A percentile compares a stretch with the other conserved stretches of the same genome.
phyloP scores from a whole-genome alignment of 2,113 vertebrate species.

The Pleuronectes platessa region DNA sequence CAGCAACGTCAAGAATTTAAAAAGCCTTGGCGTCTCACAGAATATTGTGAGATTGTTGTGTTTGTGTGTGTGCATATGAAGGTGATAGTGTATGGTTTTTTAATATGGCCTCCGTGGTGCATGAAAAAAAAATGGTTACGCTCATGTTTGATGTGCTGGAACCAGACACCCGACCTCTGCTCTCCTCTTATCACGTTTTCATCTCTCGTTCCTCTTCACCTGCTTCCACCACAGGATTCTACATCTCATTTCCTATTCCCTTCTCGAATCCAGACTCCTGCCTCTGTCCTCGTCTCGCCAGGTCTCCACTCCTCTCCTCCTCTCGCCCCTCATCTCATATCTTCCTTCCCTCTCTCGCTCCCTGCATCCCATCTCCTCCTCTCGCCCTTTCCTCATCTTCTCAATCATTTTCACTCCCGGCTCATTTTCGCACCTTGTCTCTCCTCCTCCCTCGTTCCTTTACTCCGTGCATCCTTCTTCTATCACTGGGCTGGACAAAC shows the following conservation, averaged over 20 bases:
- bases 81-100: too few species aligned
- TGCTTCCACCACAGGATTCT: neutral
- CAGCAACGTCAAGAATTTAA: slow-evolving; percentile 28
- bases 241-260: neutral
- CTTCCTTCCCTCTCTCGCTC: neutral
- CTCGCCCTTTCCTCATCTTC: neutral
- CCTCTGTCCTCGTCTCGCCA: neutral
- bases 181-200: neutral
- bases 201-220: neutral
- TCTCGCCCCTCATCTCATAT: neutral
- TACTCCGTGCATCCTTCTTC: neutral
- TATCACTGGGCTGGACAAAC: neutral
- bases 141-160: too few species aligned
- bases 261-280: too few species aligned
- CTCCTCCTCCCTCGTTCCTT: neutral
- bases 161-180: neutral
- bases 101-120: too few species aligned
- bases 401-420: neutral
- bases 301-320: neutral
- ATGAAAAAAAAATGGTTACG: too few species aligned
- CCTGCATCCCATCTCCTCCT: neutral
- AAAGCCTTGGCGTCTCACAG: slow-evolving; percentile 7
- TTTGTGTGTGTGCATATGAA: too few species aligned
- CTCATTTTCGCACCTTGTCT: neutral
- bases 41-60: slow-evolving; percentile 1